Conservation (phyloP, 2,113 vertebrate species). For the Triplophysa rosa region DNA sequence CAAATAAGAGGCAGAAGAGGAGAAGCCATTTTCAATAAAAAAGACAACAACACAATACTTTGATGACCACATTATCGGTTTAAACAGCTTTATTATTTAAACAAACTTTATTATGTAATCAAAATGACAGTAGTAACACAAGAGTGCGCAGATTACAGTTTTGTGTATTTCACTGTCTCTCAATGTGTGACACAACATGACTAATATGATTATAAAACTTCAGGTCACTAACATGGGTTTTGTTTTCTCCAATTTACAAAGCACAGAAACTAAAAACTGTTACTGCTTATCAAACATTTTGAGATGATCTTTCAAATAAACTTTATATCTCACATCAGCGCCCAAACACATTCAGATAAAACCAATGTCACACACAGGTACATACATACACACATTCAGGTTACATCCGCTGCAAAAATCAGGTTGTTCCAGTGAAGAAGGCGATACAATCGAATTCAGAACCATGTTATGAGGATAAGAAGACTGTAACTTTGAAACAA, state of each 20-base stretch:
- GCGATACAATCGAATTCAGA: constrained; percentile 47
- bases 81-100: constrained; percentile 72
- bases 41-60: no score
- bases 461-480: constrained; percentile 13
- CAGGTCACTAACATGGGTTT: constrained; percentile 21
- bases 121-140: constrained; percentile 76
- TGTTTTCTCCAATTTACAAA: constrained; percentile 38
- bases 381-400: constrained; percentile 44
- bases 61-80: constrained; percentile 19
- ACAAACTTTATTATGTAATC: constrained; percentile 66
- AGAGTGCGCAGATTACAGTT: constrained; percentile 68
- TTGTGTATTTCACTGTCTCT: constrained; percentile 58
- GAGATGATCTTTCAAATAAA: constrained; percentile 43
- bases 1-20: no score
- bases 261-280: constrained; percentile 20
- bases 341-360: constrained; percentile 7
- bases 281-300: constrained; percentile 33
- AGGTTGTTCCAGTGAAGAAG: constrained; percentile 56
- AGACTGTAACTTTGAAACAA: constrained; percentile 24
- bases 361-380: constrained; percentile 31
- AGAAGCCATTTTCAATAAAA: no score
- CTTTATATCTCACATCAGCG: constrained; percentile 42
- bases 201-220: constrained; percentile 53
- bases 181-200: constrained; percentile 51
- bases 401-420: constrained; percentile 51